phyloP scores from a whole-genome alignment of 2,113 vertebrate species.

The Nipponia nippon region DNA sequence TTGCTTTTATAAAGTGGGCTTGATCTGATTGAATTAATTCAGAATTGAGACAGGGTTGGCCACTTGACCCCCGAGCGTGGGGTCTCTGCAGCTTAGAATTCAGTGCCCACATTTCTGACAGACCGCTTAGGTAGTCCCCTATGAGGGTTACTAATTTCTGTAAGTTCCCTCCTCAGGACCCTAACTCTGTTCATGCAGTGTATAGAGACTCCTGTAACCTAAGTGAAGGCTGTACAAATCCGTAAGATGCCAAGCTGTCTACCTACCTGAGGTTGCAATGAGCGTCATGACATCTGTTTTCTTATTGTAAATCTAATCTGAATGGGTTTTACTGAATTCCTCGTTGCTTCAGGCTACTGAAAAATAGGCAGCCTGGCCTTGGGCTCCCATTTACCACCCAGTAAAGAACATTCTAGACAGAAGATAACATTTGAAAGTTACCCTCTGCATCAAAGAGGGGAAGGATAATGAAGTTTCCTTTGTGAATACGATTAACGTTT shows the following conservation, averaged over 20 bases:
- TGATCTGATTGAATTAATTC: neutral
- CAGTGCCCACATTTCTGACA: neutral
- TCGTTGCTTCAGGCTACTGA: neutral
- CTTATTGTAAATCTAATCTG: neutral
- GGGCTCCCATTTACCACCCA: neutral
- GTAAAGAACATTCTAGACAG: neutral
- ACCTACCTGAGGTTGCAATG: neutral
- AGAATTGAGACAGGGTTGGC: neutral
- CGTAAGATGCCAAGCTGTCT: neutral
- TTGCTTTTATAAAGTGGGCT: neutral
- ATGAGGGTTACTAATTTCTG: neutral
- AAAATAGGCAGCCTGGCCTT: neutral
- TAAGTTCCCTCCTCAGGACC: neutral
- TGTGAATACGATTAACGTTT: neutral
- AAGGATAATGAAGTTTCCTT: conserved; percentile 5
- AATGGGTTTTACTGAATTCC: neutral
- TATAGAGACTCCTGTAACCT: neutral
- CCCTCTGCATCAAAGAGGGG: neutral
- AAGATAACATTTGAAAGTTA: neutral
- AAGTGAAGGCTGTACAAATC: neutral
- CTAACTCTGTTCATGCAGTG: neutral
- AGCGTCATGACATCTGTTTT: neutral
- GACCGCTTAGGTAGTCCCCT: neutral
- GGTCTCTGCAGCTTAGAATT: neutral
- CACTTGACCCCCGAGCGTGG: neutral